A percentile compares a stretch with the other conserved stretches of the same genome.
Conservation (phyloP, 2,113 vertebrate genomes). For the Plotosus lineatus region DNA sequence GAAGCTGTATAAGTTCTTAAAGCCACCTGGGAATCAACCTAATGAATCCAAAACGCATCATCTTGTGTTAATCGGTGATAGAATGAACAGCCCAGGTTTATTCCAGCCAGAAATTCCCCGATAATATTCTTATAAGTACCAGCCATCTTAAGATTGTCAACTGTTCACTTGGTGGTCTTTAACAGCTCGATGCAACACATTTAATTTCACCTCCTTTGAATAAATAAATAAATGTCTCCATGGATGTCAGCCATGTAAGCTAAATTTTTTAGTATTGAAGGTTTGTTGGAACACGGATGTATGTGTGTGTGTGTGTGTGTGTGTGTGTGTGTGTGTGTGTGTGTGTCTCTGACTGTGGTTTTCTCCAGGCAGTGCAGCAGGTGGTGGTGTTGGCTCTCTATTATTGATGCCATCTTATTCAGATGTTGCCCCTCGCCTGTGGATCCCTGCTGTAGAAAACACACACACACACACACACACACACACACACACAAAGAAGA, state of each 20-base stretch:
- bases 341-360: conserved; percentile 89
- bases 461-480: conserved; percentile 48
- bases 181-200: background rate
- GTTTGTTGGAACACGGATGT: background rate
- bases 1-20: background rate
- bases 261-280: conserved; percentile 1
- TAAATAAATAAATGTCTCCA: background rate
- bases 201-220: background rate
- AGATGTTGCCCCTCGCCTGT: conserved; percentile 84
- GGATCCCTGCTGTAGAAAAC: conserved; percentile 74
- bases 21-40: background rate
- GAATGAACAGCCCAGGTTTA: background rate
- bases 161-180: background rate
- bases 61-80: background rate
- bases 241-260: background rate
- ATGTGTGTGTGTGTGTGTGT: conserved; percentile 1
- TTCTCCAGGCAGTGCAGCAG: conserved; percentile 98
- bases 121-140: background rate
- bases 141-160: background rate
- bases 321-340: conserved; percentile 81
- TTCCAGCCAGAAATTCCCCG: background rate
- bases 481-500: conserved; percentile 47
- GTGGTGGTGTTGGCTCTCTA: conserved; percentile 98
- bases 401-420: conserved; percentile 84
- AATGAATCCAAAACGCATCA: background rate